phyloP scores from a whole-genome alignment of 2,113 vertebrate genomes.

The Sprattus sprattus region DNA sequence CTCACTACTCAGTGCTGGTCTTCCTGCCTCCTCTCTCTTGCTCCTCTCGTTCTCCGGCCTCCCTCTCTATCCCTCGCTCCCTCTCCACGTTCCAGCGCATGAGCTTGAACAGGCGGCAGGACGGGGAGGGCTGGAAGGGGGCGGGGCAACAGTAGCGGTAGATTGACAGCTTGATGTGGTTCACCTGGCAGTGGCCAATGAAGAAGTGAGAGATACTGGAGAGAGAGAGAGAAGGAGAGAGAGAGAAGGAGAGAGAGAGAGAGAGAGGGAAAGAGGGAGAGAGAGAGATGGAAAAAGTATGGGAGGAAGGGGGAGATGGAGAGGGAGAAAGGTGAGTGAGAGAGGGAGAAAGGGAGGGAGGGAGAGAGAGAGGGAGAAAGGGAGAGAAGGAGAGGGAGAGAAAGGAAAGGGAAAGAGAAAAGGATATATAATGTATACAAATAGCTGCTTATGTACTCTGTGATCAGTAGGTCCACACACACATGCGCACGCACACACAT shows the following conservation, averaged over 20 bases:
- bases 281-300: no score
- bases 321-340: no score
- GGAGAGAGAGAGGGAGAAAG: not conserved
- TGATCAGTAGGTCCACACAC: no score
- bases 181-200: slow-evolving; percentile 71
- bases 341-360: not conserved
- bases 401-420: no score
- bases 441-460: no score
- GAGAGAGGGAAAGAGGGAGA: no score
- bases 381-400: no score
- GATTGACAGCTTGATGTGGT: slow-evolving; percentile 63
- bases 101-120: slow-evolving; percentile 74
- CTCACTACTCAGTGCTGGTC: no score
- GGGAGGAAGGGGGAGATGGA: no score
- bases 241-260: not conserved
- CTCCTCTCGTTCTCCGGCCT: no score
- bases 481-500: no score
- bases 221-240: not conserved
- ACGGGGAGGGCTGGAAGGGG: slow-evolving; percentile 63
- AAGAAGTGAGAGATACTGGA: slow-evolving; percentile 78
- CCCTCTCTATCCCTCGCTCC: not conserved
- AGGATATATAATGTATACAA: no score
- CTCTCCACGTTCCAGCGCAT: slow-evolving; percentile 84
- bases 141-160: slow-evolving; percentile 74
- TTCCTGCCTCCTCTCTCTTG: slow-evolving; percentile 37